Percentiles rank a stretch among this genome's conserved stretches.
These are phyloP conservation scores for Pyrgus malvae DNA, from an alignment of 2,888 invertebrate genomes.

Conservation along the genomic window DNA sequence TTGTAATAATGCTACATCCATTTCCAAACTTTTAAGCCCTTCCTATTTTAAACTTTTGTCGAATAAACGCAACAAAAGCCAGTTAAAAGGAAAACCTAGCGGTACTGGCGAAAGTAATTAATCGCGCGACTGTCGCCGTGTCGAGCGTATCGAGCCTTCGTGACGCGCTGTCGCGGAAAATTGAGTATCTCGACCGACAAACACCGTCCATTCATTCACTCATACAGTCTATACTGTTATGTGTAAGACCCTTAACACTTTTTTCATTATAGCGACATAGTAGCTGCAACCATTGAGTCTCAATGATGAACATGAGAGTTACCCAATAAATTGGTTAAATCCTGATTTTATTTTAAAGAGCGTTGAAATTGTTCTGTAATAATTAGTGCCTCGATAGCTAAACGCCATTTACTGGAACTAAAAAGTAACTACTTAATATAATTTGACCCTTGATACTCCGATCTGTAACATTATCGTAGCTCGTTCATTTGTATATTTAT, in stretches of 20 bases:
- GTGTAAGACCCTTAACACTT: neutral
- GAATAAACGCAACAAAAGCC: constrained; percentile 56
- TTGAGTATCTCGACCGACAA: constrained; percentile 66
- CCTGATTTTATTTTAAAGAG: no score
- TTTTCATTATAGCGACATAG: constrained; percentile 35
- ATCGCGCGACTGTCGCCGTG: constrained; percentile 70
- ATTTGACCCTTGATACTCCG: no score
- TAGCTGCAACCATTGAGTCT: no score
- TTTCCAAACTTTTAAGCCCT: neutral
- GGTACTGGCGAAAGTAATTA: constrained; percentile 71
- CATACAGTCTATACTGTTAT: constrained; percentile 25
- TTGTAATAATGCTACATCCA: no score
- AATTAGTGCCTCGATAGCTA: no score
- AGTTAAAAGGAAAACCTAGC: constrained; percentile 66
- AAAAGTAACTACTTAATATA: no score
- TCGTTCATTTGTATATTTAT: no score
- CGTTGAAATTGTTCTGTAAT: no score
- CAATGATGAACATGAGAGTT: no score
- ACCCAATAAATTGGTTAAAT: no score
- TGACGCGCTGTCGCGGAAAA: constrained; percentile 68
- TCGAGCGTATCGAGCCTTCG: constrained; percentile 67
- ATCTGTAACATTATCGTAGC: no score
- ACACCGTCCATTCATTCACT: constrained; percentile 45
- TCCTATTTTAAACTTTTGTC: constrained; percentile 39
- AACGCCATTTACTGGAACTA: no score